These are phyloP conservation scores for Serranus cabrilla DNA, from an alignment of 2,797 vertebrate genomes.

Conservation along the genomic window DNA sequence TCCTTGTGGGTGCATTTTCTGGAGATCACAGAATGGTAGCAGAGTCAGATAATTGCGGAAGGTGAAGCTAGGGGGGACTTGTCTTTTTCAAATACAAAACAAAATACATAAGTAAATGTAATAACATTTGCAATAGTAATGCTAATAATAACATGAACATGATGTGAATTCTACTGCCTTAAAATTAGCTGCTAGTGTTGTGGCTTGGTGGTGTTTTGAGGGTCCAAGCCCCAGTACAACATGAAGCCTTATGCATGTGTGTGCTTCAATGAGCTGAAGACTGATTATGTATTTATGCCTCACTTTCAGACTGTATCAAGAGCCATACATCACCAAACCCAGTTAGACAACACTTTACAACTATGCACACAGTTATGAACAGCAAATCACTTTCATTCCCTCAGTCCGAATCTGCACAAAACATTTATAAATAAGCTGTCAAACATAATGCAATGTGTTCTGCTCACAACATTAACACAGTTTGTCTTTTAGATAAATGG, in stretches of 20 bases:
- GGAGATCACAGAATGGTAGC: constrained; percentile 6
- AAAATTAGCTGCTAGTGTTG: neutral
- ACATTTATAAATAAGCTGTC: constrained; percentile 26
- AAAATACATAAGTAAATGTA: neutral
- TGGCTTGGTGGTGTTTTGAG: neutral
- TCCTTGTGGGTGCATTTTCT: neutral
- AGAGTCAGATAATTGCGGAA: neutral
- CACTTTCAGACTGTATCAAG: constrained; percentile 2
- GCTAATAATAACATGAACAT: neutral
- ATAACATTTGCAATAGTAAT: constrained; percentile 2
- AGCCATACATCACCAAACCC: constrained; percentile 1
- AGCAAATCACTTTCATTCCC: constrained; percentile 11
- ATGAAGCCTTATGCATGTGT: neutral
- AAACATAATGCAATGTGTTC: constrained; percentile 14
- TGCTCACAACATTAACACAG: neutral
- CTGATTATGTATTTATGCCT: constrained; percentile 22
- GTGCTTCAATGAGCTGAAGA: neutral
- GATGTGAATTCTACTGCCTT: neutral
- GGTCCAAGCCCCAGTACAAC: neutral
- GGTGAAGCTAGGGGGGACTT: neutral
- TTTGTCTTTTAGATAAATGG: constrained; percentile 46
- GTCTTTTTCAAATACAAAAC: neutral
- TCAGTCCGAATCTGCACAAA: constrained; percentile 28
- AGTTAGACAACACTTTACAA: neutral
- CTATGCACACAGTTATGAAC: constrained; percentile 1